A percentile compares a stretch with the other conserved stretches of the same genome.
Evolutionary conservation across 2,888 invertebrate species (phyloP).

Genomic region (Diarsia dahlii): DNA sequence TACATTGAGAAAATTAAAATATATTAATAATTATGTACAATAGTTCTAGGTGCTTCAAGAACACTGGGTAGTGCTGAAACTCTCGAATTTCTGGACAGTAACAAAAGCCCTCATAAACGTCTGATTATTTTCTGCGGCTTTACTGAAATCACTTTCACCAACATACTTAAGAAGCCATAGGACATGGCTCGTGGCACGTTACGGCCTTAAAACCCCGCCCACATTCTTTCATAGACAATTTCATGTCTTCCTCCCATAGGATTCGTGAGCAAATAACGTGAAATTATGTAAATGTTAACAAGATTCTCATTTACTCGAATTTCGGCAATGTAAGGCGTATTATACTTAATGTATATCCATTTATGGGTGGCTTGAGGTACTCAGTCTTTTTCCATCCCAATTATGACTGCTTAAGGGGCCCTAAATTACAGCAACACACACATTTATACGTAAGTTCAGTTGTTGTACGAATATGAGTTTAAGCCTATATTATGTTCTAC

Average conservation of each 20-base stretch:
- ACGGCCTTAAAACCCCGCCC: slow-evolving; percentile 27
- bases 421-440: background rate
- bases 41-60: background rate
- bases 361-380: background rate
- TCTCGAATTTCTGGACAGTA: slow-evolving; percentile 1
- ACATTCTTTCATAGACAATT: slow-evolving; percentile 49
- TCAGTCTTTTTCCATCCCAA: slow-evolving; percentile 17
- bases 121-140: background rate
- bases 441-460: too few species aligned
- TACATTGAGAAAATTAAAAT: background rate
- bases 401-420: background rate
- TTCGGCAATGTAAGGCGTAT: slow-evolving; percentile 14
- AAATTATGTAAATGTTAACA: slow-evolving; percentile 60
- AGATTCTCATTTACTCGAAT: slow-evolving; percentile 39
- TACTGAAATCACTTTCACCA: background rate
- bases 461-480: background rate
- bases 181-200: slow-evolving; percentile 1
- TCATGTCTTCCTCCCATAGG: slow-evolving; percentile 40
- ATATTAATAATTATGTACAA: too few species aligned
- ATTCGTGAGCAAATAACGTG: slow-evolving; percentile 56
- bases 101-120: background rate
- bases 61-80: background rate
- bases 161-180: background rate
- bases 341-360: slow-evolving; percentile 3
- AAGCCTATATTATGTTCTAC: too few species aligned